Percentiles rank a stretch among this genome's conserved stretches.
phyloP scores from a whole-genome alignment of 2,888 invertebrate genomes.

The Tethea ocularis region DNA sequence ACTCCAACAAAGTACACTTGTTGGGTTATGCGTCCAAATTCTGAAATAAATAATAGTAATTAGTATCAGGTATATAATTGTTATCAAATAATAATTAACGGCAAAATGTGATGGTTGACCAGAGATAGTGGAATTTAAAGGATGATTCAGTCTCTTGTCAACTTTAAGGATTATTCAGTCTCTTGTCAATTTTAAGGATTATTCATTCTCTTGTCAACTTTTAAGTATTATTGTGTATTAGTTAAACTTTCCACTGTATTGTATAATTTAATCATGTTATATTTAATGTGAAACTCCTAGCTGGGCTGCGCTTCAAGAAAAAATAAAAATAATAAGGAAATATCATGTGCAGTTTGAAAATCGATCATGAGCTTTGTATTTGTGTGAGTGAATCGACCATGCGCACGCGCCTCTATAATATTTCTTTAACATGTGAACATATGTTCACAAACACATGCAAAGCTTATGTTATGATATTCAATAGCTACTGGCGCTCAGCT shows the following conservation, averaged over 20 bases:
- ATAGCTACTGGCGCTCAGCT: background rate
- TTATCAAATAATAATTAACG: background rate
- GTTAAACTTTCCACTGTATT: background rate
- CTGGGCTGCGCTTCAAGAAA: background rate
- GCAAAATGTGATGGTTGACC: constrained; percentile 60
- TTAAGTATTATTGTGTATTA: constrained; percentile 9
- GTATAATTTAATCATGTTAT: background rate
- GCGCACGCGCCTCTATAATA: background rate
- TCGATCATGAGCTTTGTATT: too few species aligned
- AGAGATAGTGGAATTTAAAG: constrained; percentile 32
- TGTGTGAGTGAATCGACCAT: background rate
- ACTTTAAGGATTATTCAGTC: constrained; percentile 30
- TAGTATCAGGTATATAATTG: background rate
- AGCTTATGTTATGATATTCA: background rate
- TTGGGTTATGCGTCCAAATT: constrained; percentile 57
- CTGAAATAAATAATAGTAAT: constrained; percentile 18
- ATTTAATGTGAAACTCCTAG: background rate
- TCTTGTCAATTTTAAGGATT: constrained; percentile 48
- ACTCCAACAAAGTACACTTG: constrained; percentile 48
- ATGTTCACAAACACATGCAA: background rate
- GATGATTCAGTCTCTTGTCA: constrained; percentile 43
- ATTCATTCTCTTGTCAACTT: constrained; percentile 48
- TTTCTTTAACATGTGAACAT: background rate
- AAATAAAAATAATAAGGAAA: background rate
- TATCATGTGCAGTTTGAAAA: too few species aligned